A percentile compares a stretch with the other conserved stretches of the same genome.
Conservation (phyloP, 2,113 vertebrate genomes). For the Larimichthys polyactis region DNA sequence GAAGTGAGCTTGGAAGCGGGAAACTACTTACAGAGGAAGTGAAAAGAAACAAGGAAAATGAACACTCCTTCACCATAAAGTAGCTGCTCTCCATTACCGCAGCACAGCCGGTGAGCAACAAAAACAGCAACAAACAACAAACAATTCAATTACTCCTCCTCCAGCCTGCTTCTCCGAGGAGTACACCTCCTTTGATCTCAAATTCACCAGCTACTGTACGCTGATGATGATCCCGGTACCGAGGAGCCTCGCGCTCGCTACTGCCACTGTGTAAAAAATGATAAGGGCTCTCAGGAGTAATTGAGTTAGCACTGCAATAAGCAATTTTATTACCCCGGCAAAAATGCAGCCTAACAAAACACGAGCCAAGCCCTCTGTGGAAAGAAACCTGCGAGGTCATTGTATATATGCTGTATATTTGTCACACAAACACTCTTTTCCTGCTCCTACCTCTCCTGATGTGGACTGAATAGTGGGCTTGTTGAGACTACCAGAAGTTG, state of each 20-base stretch:
- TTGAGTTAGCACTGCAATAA: conserved; percentile 74
- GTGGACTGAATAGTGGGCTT: conserved; percentile 26
- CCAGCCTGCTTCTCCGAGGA: conserved; percentile 53
- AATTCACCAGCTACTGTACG: conserved; percentile 71
- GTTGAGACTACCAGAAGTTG: conserved; percentile 23
- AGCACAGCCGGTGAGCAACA: conserved; percentile 52
- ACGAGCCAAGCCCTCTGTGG: conserved; percentile 30
- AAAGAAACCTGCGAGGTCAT: conserved; percentile 51
- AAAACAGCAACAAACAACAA: conserved; percentile 79
- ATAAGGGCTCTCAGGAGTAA: conserved; percentile 77
- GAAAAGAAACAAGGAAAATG: conserved; percentile 59
- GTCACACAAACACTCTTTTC: conserved; percentile 25
- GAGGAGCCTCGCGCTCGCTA: conserved; percentile 18
- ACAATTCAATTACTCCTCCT: conserved; percentile 82
- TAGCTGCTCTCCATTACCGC: conserved; percentile 59
- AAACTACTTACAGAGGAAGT: conserved; percentile 61
- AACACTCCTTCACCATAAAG: conserved; percentile 51
- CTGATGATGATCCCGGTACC: conserved; percentile 67
- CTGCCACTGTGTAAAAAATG: conserved; percentile 53
- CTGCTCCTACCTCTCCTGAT: neutral
- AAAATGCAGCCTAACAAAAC: conserved; percentile 63
- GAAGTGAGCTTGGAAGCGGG: conserved; percentile 26
- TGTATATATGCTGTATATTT: conserved; percentile 22
- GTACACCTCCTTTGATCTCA: conserved; percentile 69
- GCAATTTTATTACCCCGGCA: conserved; percentile 74